Percentiles rank a stretch among this genome's conserved stretches.
These are phyloP conservation scores for Akabosia matsudoensis DNA, from an alignment of 1,140 invertebrate genomes.

Conservation along the genomic window DNA sequence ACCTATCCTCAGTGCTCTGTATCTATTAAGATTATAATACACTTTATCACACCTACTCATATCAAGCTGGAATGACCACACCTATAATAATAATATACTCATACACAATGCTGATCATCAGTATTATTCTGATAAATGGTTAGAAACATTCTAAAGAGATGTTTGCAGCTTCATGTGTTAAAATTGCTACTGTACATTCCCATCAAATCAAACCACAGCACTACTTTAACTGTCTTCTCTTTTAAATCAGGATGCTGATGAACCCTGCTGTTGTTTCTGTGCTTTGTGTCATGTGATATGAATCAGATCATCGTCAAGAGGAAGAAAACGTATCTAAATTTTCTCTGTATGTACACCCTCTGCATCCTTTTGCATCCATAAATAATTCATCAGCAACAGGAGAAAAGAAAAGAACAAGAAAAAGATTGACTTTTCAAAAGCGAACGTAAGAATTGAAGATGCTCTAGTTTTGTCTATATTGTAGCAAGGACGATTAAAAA, in stretches of 20 bases:
- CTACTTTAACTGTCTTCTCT: too few species aligned
- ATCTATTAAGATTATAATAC: neutral
- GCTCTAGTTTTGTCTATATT: neutral
- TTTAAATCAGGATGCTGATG: neutral
- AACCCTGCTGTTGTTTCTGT: neutral
- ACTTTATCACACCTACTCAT: neutral
- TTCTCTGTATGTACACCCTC: neutral
- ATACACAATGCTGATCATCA: neutral
- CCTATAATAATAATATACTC: neutral
- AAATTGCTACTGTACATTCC: neutral
- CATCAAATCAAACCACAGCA: neutral
- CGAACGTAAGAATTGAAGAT: too few species aligned
- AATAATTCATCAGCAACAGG: too few species aligned
- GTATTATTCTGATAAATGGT: too few species aligned
- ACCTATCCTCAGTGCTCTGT: too few species aligned
- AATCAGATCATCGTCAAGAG: neutral
- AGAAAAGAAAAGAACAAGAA: neutral
- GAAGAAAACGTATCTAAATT: neutral
- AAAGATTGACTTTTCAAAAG: too few species aligned
- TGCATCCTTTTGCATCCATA: neutral
- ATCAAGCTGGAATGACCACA: neutral
- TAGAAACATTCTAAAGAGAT: too few species aligned
- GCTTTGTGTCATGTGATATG: neutral
- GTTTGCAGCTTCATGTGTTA: too few species aligned
- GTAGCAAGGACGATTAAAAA: slow-evolving; percentile 29